Evolutionary conservation across 2,888 invertebrate species (phyloP).

Genomic region (Tenthredo scrophulariae): DNA sequence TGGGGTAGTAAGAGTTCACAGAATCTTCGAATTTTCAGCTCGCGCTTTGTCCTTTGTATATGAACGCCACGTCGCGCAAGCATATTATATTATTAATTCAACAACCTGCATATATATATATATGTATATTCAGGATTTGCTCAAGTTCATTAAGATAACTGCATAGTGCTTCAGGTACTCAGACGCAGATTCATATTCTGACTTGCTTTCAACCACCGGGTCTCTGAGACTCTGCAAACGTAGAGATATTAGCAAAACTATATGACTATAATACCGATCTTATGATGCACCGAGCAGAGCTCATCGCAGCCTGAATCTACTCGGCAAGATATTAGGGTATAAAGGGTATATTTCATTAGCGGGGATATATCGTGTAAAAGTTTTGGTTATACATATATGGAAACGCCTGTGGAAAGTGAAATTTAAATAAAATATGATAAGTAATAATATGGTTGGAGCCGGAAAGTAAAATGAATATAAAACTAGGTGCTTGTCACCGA

Average conservation of each 20-base stretch:
- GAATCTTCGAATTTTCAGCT: not conserved
- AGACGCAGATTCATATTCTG: slow-evolving; percentile 13
- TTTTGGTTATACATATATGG: not conserved
- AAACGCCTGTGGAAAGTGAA: not conserved
- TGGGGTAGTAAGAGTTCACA: not conserved
- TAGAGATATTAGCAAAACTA: slow-evolving; percentile 12
- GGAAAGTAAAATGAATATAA: not conserved
- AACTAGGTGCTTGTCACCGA: slow-evolving; percentile 12
- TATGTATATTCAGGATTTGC: not conserved
- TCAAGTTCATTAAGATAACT: slow-evolving; percentile 39
- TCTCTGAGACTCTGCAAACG: slow-evolving; percentile 12
- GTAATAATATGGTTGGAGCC: not conserved
- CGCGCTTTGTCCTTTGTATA: not conserved
- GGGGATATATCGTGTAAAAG: not conserved
- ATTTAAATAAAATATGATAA: not conserved
- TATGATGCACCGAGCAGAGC: slow-evolving; percentile 4
- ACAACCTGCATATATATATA: not conserved
- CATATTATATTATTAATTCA: slow-evolving; percentile 25
- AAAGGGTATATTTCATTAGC: not conserved
- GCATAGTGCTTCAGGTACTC: slow-evolving; percentile 1
- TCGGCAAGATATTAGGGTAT: slow-evolving; percentile 8
- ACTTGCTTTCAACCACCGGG: slow-evolving; percentile 16
- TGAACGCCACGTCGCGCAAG: not conserved
- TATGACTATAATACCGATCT: slow-evolving; percentile 18
- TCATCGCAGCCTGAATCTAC: slow-evolving; percentile 2